Conservation (phyloP, 1,140 invertebrate species). For the Chelonus insularis region DNA sequence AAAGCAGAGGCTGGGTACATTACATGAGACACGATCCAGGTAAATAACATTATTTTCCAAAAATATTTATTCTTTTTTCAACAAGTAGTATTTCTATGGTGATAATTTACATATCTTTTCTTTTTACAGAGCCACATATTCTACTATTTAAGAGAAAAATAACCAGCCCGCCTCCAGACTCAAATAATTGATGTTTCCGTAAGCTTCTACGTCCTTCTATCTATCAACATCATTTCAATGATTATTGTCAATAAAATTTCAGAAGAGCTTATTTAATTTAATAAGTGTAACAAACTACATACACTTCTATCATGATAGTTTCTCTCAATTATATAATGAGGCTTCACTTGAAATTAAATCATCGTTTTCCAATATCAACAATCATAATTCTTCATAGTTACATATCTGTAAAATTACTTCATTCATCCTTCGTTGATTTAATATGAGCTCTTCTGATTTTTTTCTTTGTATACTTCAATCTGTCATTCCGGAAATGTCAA, state of each 20-base stretch:
- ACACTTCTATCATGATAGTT: not conserved
- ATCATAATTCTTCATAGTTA: too few relatives aligned
- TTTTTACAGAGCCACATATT: slow-evolving; percentile 12
- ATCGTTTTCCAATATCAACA: too few relatives aligned
- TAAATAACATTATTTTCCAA: too few relatives aligned
- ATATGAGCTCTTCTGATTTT: slow-evolving; percentile 1
- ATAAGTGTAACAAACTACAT: not conserved
- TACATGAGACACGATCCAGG: slow-evolving; percentile 93
- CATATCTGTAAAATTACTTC: too few relatives aligned
- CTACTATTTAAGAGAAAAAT: slow-evolving; percentile 14
- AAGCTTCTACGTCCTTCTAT: not conserved
- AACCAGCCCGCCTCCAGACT: slow-evolving; percentile 3
- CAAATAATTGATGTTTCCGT: not conserved
- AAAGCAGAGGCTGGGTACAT: slow-evolving; percentile 92
- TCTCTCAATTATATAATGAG: not conserved
- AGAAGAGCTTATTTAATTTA: slow-evolving; percentile 4
- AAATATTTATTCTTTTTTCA: too few relatives aligned
- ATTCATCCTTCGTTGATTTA: not conserved
- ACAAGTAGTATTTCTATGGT: not conserved
- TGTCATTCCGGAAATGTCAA: slow-evolving; percentile 32
- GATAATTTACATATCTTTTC: not conserved
- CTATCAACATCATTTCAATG: not conserved
- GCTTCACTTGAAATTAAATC: not conserved
- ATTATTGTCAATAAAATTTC: not conserved
- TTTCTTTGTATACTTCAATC: slow-evolving; percentile 28